Conservation (phyloP, 2,797 vertebrate species). For the Okamejei kenojei region DNA sequence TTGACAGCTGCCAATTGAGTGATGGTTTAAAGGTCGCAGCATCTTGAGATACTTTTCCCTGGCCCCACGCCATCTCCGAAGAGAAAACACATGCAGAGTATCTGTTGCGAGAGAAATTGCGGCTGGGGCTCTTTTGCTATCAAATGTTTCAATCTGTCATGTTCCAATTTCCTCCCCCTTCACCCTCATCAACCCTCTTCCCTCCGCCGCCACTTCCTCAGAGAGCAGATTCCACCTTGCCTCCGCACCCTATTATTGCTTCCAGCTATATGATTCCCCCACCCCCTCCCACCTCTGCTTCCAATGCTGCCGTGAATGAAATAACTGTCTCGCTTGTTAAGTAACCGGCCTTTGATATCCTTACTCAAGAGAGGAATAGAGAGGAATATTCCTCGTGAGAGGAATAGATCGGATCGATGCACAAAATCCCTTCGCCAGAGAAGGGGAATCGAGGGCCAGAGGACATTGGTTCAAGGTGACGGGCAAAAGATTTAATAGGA, state of each 20-base stretch:
- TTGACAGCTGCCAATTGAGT: constrained; percentile 26
- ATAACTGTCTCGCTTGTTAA: neutral
- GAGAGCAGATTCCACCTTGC: neutral
- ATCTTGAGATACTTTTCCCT: neutral
- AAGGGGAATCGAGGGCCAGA: too few species aligned
- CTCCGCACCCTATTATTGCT: too few species aligned
- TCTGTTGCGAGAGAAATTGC: neutral
- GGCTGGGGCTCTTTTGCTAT: neutral
- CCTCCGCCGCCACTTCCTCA: neutral
- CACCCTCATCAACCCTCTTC: neutral
- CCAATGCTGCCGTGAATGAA: neutral
- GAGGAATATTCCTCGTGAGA: too few species aligned
- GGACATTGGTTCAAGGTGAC: too few species aligned
- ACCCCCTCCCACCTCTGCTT: neutral
- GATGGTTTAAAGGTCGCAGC: neutral
- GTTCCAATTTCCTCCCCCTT: neutral
- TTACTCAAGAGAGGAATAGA: neutral
- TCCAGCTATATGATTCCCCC: neutral
- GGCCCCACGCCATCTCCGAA: constrained; percentile 13
- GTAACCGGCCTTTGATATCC: neutral
- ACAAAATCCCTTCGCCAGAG: too few species aligned
- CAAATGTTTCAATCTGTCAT: constrained; percentile 2
- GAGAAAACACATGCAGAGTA: neutral
- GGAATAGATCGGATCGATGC: too few species aligned
- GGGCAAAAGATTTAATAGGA: too few species aligned